phyloP scores from a whole-genome alignment of 1,140 invertebrate genomes.

The Orchestia grillus region DNA sequence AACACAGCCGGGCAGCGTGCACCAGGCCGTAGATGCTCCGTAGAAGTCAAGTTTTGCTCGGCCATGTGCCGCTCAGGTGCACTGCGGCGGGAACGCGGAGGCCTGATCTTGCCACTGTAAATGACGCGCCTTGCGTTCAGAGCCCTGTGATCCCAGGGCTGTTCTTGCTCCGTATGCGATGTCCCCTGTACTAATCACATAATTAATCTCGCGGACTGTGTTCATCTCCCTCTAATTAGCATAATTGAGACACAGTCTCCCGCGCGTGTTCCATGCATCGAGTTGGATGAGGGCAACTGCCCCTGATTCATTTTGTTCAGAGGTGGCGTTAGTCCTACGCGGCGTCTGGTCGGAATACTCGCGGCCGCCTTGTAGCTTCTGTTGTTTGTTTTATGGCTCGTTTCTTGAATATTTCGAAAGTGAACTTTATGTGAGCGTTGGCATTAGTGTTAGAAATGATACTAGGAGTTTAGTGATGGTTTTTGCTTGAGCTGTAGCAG shows the following conservation, averaged over 20 bases:
- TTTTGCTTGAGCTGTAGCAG: too few species aligned
- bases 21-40: not conserved
- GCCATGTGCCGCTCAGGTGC: not conserved
- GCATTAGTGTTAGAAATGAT: not conserved
- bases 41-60: not conserved
- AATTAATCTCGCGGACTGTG: conserved; percentile 55
- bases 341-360: not conserved
- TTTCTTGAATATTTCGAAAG: not conserved
- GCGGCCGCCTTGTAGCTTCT: not conserved
- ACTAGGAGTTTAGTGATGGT: too few species aligned
- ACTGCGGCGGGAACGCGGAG: not conserved
- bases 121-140: not conserved
- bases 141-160: not conserved
- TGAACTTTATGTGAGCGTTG: not conserved
- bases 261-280: not conserved
- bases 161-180: not conserved
- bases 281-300: not conserved
- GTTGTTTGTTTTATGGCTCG: not conserved
- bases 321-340: not conserved
- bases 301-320: not conserved
- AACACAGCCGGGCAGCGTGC: too few species aligned
- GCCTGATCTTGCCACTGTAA: not conserved
- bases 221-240: conserved; percentile 50
- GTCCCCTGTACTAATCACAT: conserved; percentile 49
- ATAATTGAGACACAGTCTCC: conserved; percentile 49